These are phyloP conservation scores for Drosophila bunnanda DNA, from an alignment of 2,888 invertebrate species.

Conservation along the genomic window DNA sequence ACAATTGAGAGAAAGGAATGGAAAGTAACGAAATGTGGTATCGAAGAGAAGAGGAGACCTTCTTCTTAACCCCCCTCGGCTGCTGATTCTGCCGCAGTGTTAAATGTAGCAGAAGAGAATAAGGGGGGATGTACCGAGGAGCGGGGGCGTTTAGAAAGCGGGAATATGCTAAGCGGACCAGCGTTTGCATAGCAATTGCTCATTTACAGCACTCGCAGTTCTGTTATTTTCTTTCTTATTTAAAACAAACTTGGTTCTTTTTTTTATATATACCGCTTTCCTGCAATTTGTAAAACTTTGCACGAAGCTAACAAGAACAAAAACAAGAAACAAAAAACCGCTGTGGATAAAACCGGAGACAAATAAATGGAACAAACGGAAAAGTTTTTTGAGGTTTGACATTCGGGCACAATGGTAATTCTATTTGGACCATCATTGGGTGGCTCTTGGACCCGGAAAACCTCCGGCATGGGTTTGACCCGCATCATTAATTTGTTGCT, in stretches of 20 bases:
- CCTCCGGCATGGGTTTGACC: conserved; percentile 53
- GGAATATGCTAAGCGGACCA: conserved; percentile 69
- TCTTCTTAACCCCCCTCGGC: neutral
- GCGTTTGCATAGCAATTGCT: conserved; percentile 77
- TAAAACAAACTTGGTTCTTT: conserved; percentile 45
- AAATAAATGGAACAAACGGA: conserved; percentile 44
- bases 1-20: conserved; percentile 30
- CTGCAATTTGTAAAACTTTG: conserved; percentile 51
- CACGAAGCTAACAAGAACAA: conserved; percentile 12
- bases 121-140: conserved; percentile 5
- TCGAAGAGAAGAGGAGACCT: conserved; percentile 8
- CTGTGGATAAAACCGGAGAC: conserved; percentile 31
- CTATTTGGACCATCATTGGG: conserved; percentile 56
- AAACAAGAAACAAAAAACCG: conserved; percentile 9
- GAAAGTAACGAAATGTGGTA: conserved; percentile 5
- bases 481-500: conserved; percentile 75
- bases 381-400: conserved; percentile 65
- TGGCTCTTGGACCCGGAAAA: conserved; percentile 15
- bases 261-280: conserved; percentile 25
- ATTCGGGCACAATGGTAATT: conserved; percentile 65
- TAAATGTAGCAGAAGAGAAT: conserved; percentile 67
- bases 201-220: conserved; percentile 56
- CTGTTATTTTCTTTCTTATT: conserved; percentile 36
- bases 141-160: conserved; percentile 68
- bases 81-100: conserved; percentile 42